phyloP scores from a whole-genome alignment of 2,888 invertebrate genomes.

The Lasioglossum malachurum region DNA sequence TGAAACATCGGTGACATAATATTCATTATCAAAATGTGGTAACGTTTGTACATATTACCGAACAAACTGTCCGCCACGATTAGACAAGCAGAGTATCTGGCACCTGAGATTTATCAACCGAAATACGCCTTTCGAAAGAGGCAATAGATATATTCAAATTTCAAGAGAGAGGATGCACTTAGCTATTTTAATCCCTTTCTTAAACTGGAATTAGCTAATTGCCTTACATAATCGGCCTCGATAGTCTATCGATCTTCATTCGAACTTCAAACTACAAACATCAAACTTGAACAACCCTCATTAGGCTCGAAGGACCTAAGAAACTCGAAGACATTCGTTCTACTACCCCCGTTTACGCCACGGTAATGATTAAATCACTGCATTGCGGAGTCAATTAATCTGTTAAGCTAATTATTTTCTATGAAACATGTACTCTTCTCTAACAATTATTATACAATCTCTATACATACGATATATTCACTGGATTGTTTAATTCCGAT shows the following conservation, averaged over 20 bases:
- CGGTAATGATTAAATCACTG: background rate
- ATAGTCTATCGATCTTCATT: background rate
- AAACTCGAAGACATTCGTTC: background rate
- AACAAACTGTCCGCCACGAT: background rate
- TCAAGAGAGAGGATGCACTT: background rate
- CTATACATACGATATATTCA: too few species aligned
- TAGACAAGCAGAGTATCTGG: slow-evolving; percentile 26
- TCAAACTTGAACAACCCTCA: background rate
- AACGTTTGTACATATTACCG: slow-evolving; percentile 13
- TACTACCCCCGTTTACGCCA: background rate
- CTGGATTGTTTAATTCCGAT: too few species aligned
- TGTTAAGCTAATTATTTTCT: background rate
- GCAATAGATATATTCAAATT: background rate
- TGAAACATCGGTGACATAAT: slow-evolving; percentile 27
- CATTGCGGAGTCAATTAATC: background rate
- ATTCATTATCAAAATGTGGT: slow-evolving; percentile 11
- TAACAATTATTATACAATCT: too few species aligned
- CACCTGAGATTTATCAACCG: background rate
- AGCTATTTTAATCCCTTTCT: background rate
- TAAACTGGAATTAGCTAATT: background rate
- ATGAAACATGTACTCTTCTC: background rate
- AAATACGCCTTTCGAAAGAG: background rate
- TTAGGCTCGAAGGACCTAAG: background rate
- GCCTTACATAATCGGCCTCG: background rate
- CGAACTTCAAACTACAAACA: background rate